A percentile compares a stretch with the other conserved stretches of the same genome.
These are phyloP conservation scores for Psittacula cyanocephala DNA, from an alignment of 2,113 vertebrate species.

Conservation along the genomic window DNA sequence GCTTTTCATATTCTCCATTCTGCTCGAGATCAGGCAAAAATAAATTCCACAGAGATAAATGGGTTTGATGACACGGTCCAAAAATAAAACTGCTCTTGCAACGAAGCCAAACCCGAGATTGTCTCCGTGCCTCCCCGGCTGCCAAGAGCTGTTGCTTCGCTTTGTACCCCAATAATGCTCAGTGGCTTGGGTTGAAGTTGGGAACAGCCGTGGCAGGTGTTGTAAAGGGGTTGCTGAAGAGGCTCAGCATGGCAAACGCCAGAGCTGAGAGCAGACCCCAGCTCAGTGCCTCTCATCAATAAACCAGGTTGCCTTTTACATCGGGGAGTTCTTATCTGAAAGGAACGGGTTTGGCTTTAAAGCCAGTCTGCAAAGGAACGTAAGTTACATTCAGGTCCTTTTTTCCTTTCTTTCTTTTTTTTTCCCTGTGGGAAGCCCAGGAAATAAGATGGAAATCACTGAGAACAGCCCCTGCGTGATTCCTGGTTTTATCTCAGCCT, in stretches of 20 bases:
- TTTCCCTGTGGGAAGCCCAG: neutral
- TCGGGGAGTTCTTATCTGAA: neutral
- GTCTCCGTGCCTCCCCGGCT: neutral
- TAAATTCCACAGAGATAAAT: neutral
- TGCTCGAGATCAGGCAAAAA: neutral
- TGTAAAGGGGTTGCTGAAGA: neutral
- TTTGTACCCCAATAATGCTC: neutral
- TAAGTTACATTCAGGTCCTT: neutral
- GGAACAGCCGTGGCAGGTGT: neutral
- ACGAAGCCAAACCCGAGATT: neutral
- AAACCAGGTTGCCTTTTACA: neutral
- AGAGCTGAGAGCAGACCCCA: neutral
- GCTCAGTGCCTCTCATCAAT: neutral
- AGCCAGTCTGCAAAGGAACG: neutral
- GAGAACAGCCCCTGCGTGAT: neutral
- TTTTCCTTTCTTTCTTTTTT: too few species aligned
- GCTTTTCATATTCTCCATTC: slow-evolving; percentile 11
- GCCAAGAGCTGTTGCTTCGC: neutral
- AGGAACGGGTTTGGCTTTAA: neutral
- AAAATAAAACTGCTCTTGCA: slow-evolving; percentile 31
- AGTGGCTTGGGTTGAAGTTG: neutral
- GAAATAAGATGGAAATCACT: neutral
- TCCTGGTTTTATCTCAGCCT: neutral
- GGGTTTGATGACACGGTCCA: neutral
- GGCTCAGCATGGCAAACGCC: neutral